Evolutionary conservation across 1,140 invertebrate species (phyloP), one percentile per base, ranked within the genome.

Genomic region (Ostrea denselamellosa): DNA sequence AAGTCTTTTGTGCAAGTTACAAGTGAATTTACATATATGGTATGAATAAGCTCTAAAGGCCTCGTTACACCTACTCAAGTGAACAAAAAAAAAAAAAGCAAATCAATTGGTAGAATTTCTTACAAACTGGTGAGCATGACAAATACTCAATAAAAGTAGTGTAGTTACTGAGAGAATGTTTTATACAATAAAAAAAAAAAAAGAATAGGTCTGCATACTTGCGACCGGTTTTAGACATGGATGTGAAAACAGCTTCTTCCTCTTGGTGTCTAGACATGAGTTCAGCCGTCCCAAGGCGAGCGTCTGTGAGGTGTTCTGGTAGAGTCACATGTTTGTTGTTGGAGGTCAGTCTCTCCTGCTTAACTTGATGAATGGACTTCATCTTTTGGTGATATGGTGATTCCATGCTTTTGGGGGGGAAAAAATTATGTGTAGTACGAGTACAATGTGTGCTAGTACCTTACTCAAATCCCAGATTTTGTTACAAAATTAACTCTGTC

Each of bases 221-320:
- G 68, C 68, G 68, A 34, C 68, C 28, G 9, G 68, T 77, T 25
- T 77, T 77, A 14, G 68, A 77, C 25, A 8, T 77, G 68, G 68
- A 77, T 0, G 68, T 77, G 25, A 77, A 25, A 28, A 77, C 68
- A 34, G 22, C 25, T 25, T 25, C 68, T 4, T 77, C 28, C 3
- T 77, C 68, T 8, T 34, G 22, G 28, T 77, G 68, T 77, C 68
- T 34, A 3, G 68, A 77, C 68, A 77, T 77, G 0, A 77, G 68
- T 77, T 77, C 68, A 28, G 68, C 68, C 0, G 68, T 77, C 25
- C 68, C 68, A 0, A 77, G 25, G 14, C 68, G 68, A 5, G 25
- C 68, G 1, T 77, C 68, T 7, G 25, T 28, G 25, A 77, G 22
- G 28, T 25, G 25, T 22, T 77, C 68, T 2, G 68, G 68, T 12